phyloP scores from a whole-genome alignment of 37 sponge, comb jelly and placozoan genomes.

The Agelas oroides region DNA sequence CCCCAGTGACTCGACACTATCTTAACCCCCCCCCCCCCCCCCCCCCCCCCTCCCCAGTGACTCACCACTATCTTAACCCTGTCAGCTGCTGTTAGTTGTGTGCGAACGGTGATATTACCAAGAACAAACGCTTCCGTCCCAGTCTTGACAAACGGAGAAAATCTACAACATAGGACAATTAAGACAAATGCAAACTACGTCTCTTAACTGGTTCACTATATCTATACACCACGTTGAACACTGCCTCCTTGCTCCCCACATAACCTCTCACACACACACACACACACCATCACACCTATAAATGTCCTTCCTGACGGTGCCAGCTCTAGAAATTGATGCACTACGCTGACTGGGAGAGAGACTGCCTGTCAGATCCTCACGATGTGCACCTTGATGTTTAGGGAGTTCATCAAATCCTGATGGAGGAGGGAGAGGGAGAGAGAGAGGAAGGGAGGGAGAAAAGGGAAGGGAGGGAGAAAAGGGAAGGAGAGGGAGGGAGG shows the following conservation, averaged over 20 bases:
- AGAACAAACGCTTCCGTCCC: slow-evolving; percentile 91
- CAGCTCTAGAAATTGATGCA: slow-evolving; percentile 34
- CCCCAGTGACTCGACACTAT: no score
- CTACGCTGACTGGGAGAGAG: slow-evolving; percentile 14
- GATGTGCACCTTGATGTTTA: not conserved
- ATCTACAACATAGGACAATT: slow-evolving; percentile 57
- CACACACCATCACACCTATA: slow-evolving; percentile 66
- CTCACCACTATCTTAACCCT: slow-evolving; percentile 68
- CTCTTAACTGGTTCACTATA: not conserved
- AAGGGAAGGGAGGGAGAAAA: no score
- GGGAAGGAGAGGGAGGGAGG: no score
- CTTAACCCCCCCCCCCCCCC: no score
- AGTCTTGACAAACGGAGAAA: slow-evolving; percentile 93
- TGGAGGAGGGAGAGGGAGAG: no score
- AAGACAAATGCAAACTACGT: not conserved
- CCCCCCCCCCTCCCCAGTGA: not conserved
- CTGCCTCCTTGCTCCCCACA: not conserved
- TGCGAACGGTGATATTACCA: slow-evolving; percentile 39
- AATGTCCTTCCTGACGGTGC: slow-evolving; percentile 86
- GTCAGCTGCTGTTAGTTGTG: slow-evolving; percentile 5
- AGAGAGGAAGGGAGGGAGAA: no score
- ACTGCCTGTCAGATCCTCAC: no score
- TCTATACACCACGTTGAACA: not conserved
- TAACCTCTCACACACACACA: not conserved
- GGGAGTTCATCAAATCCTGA: no score